Conservation (phyloP, 2,888 invertebrate genomes). For the Exocentrus adspersus region DNA sequence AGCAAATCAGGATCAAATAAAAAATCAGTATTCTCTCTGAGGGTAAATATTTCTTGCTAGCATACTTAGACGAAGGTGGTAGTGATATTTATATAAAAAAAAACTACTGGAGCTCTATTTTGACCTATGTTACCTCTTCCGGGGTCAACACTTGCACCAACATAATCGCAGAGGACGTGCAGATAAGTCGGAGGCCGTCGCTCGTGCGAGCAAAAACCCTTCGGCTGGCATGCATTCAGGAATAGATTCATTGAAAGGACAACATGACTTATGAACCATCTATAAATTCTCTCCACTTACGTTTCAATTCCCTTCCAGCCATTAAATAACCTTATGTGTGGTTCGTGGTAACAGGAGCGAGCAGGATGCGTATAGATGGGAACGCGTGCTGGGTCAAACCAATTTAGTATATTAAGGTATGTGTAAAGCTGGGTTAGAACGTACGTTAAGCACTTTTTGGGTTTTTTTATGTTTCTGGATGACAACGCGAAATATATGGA, state of each 20-base stretch:
- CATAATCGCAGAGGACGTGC: slow-evolving; percentile 4
- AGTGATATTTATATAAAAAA: no score
- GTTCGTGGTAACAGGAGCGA: slow-evolving; percentile 6
- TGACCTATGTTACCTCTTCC: no score
- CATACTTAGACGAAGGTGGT: no score
- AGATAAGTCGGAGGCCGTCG: not conserved
- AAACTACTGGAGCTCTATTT: no score
- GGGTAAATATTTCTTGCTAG: no score
- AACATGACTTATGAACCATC: slow-evolving; percentile 27
- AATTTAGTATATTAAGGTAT: slow-evolving; percentile 2
- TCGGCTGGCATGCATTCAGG: slow-evolving; percentile 6
- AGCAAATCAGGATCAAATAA: no score
- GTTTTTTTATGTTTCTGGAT: no score
- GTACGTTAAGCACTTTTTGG: no score
- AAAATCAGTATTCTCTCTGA: no score
- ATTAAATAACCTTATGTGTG: slow-evolving; percentile 28
- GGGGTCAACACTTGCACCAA: not conserved
- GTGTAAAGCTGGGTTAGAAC: not conserved
- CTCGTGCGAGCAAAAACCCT: slow-evolving; percentile 11
- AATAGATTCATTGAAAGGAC: slow-evolving; percentile 18
- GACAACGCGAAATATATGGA: no score
- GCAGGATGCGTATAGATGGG: slow-evolving; percentile 9
- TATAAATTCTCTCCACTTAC: slow-evolving; percentile 31
- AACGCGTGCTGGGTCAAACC: not conserved
- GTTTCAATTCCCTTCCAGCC: slow-evolving; percentile 28